Conservation (phyloP, 1,140 invertebrate genomes). For the Cyrtorhinus lividipennis region DNA sequence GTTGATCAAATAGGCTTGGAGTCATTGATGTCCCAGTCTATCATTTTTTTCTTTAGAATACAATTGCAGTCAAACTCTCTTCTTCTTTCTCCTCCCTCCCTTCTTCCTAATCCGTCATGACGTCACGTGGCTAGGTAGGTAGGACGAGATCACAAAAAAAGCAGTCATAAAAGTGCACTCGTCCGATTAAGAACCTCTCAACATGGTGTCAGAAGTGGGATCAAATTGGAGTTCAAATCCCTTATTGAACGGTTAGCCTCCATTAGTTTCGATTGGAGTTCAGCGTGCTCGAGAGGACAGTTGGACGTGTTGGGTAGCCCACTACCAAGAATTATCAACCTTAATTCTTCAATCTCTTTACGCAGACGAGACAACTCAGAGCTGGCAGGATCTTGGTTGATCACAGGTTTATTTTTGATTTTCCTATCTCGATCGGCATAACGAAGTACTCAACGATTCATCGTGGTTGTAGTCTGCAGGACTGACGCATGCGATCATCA, state of each 20-base stretch:
- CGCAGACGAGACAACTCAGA: slow-evolving; percentile 43
- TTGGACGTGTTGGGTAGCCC: slow-evolving; percentile 19
- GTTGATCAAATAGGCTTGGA: too few species aligned
- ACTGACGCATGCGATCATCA: slow-evolving; percentile 90
- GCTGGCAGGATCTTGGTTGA: slow-evolving; percentile 69
- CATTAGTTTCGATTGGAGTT: slow-evolving; percentile 36
- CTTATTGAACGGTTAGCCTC: slow-evolving; percentile 41
- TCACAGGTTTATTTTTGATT: slow-evolving; percentile 84
- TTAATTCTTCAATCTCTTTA: slow-evolving; percentile 40
- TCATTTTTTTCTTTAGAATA: too few species aligned
- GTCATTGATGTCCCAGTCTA: too few species aligned
- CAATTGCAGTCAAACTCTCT: too few species aligned
- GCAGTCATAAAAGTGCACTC: slow-evolving; percentile 1
- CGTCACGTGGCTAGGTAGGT: too few species aligned
- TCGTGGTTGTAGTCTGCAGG: slow-evolving; percentile 79
- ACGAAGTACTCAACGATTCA: slow-evolving; percentile 77
- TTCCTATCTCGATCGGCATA: slow-evolving; percentile 80
- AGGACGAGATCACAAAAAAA: background rate
- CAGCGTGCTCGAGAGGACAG: slow-evolving; percentile 35
- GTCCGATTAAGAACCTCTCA: too few species aligned
- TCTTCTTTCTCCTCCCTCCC: too few species aligned
- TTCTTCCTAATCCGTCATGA: too few species aligned
- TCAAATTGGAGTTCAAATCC: slow-evolving; percentile 39
- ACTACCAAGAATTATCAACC: slow-evolving; percentile 39
- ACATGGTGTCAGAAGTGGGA: slow-evolving; percentile 1